Percentiles rank a stretch among this genome's conserved stretches.
Conservation (phyloP, 2,888 invertebrate genomes). For the Lasius fuliginosus region DNA sequence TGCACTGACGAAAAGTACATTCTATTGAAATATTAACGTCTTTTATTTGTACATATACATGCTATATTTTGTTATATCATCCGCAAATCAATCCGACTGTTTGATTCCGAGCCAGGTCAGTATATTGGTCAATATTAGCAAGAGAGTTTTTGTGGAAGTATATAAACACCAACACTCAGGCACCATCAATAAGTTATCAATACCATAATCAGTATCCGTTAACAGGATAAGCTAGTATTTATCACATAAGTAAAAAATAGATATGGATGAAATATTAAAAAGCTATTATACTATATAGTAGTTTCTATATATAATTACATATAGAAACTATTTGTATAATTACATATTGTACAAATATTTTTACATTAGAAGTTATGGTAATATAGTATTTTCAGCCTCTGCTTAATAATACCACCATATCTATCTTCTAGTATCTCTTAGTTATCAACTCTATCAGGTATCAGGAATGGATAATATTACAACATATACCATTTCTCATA, state of each 20-base stretch:
- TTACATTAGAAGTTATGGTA: constrained; percentile 11
- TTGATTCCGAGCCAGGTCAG: not conserved
- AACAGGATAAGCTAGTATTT: constrained; percentile 39
- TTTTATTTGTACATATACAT: constrained; percentile 40
- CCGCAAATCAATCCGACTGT: constrained; percentile 14
- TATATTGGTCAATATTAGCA: constrained; percentile 27
- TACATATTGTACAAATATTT: constrained; percentile 12
- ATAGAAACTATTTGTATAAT: constrained; percentile 21
- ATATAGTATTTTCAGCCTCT: constrained; percentile 26
- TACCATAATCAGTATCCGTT: constrained; percentile 19
- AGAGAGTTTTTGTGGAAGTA: constrained; percentile 38
- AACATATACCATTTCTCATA: constrained; percentile 1
- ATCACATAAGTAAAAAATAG: constrained; percentile 46
- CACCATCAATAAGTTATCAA: constrained; percentile 26
- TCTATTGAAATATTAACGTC: constrained; percentile 36
- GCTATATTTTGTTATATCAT: constrained; percentile 12
- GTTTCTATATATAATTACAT: constrained; percentile 7
- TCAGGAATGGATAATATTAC: constrained; percentile 20
- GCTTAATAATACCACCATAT: not conserved
- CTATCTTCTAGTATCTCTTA: not conserved
- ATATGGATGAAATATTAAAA: constrained; percentile 42
- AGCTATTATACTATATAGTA: constrained; percentile 30
- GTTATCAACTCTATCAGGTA: constrained; percentile 23
- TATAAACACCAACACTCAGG: constrained; percentile 39
- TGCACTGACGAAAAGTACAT: not conserved